Evolutionary conservation across 1,140 invertebrate genomes (phyloP).

Genomic region (Homarus americanus): DNA sequence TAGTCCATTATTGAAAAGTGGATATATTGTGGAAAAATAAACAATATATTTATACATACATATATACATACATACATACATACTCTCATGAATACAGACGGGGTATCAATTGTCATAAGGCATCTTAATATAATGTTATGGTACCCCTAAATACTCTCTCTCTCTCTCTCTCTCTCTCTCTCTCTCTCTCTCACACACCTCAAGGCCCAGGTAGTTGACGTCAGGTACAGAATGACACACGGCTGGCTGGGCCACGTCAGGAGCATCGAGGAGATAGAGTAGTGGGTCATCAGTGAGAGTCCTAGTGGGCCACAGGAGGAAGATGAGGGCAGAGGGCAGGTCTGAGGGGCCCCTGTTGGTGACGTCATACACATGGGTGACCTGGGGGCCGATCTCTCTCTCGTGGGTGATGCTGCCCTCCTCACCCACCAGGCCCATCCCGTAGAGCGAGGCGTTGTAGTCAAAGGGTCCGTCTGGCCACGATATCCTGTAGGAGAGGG

Average conservation of each 20-base stretch:
- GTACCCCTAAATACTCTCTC: no score
- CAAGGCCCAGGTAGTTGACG: conserved; percentile 80
- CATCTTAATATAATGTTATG: no score
- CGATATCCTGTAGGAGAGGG: conserved; percentile 80
- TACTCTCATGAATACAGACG: no score
- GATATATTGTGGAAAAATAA: no score
- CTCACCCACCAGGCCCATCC: conserved; percentile 28
- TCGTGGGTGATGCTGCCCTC: conserved; percentile 79
- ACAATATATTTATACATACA: no score
- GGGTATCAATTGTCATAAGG: no score
- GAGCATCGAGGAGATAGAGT: conserved; percentile 90
- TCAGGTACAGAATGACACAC: conserved; percentile 85
- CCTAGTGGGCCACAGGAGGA: conserved; percentile 90
- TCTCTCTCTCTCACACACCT: no score
- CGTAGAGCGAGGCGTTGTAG: conserved; percentile 70
- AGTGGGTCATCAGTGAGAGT: conserved; percentile 84
- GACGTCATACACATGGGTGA: conserved; percentile 92
- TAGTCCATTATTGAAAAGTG: no score
- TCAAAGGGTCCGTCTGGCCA: conserved; percentile 61
- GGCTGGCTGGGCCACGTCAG: conserved; percentile 86
- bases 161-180: no score
- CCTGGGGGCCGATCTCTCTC: conserved; percentile 90
- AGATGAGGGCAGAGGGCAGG: conserved; percentile 88
- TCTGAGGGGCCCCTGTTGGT: conserved; percentile 91
- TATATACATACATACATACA: no score